Evolutionary conservation across 2,888 invertebrate genomes (phyloP).

Genomic region (Dorcus parallelipipedus): DNA sequence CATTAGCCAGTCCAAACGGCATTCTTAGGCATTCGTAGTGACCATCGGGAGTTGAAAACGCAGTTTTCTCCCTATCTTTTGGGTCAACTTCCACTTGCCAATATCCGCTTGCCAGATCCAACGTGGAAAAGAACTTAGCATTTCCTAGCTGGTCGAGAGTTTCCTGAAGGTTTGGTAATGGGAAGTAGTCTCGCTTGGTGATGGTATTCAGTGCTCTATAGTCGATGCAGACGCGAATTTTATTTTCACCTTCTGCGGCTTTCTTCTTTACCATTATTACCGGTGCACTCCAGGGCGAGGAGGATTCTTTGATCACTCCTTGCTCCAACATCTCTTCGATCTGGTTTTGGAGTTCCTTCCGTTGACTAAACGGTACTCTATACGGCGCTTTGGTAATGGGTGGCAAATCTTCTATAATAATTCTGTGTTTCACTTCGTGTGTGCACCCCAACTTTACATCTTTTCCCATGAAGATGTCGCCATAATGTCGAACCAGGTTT

Average conservation of each 20-base stretch:
- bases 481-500: conserved; percentile 1
- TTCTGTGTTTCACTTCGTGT: not conserved
- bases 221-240: conserved; percentile 15
- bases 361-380: conserved; percentile 13
- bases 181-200: no score
- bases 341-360: conserved; percentile 15
- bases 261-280: conserved; percentile 23
- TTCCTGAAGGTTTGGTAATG: no score
- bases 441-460: conserved; percentile 10
- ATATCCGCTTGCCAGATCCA: conserved; percentile 31
- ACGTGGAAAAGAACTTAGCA: conserved; percentile 28
- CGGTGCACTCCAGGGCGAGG: conserved; percentile 27
- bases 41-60: no score
- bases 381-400: conserved; percentile 19
- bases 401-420: conserved; percentile 10
- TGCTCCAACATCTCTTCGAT: conserved; percentile 23
- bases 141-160: no score
- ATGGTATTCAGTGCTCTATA: no score
- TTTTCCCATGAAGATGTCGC: not conserved
- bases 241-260: conserved; percentile 14
- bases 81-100: conserved; percentile 29
- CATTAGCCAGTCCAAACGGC: no score
- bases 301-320: conserved; percentile 21
- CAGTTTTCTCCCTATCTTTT: conserved; percentile 16
- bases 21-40: no score